phyloP scores from a whole-genome alignment of 2,888 invertebrate species.

The Acrocyrtus sp. region DNA sequence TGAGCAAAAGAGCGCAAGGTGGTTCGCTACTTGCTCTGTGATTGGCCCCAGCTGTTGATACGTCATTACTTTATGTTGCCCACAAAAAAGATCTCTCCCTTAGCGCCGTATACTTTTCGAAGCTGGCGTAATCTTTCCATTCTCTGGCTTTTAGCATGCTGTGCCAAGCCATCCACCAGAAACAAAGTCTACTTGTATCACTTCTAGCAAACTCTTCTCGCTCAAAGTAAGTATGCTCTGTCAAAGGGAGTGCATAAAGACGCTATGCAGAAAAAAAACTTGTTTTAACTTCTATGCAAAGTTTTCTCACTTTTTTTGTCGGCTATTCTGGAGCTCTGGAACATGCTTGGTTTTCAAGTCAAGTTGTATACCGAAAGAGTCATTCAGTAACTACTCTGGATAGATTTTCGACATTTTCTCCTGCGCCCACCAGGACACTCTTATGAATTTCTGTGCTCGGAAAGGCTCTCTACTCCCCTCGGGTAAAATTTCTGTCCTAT shows the following conservation, averaged over 20 bases:
- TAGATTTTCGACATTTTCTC: not conserved
- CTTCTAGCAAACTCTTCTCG: not conserved
- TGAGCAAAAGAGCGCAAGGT: slow-evolving; percentile 38
- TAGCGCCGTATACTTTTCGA: slow-evolving; percentile 10
- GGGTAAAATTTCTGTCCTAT: not conserved
- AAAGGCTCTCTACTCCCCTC: not conserved
- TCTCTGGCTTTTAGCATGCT: not conserved
- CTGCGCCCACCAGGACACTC: not conserved
- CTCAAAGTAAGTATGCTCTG: not conserved
- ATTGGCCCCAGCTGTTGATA: slow-evolving; percentile 49
- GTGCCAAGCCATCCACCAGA: not conserved
- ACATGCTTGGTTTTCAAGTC: no score
- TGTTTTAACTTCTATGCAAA: not conserved
- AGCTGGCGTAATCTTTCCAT: not conserved
- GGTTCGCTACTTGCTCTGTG: slow-evolving; percentile 5
- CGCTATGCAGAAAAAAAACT: not conserved
- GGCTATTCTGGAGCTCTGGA: no score
- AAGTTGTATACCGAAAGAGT: slow-evolving; percentile 2
- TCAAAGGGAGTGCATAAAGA: not conserved
- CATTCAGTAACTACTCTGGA: slow-evolving; percentile 8
- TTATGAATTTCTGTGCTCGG: not conserved
- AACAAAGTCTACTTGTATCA: not conserved
- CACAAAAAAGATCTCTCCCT: slow-evolving; percentile 11
- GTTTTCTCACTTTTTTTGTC: not conserved
- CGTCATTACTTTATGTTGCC: slow-evolving; percentile 47